Conservation (phyloP, 2,888 invertebrate genomes). For the Tridacna crocea region DNA sequence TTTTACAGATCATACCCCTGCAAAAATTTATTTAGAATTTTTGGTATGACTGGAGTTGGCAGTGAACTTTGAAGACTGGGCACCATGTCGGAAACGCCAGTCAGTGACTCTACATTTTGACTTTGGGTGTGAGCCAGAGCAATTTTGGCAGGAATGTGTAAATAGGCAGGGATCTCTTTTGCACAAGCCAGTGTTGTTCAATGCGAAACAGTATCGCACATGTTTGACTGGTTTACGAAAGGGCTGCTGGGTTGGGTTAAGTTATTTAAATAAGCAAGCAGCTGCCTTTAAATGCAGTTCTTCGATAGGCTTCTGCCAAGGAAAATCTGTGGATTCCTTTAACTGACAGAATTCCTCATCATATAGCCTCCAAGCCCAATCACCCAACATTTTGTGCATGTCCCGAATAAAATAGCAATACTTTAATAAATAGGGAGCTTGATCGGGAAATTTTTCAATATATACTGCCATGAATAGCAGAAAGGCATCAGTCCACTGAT, state of each 20-base stretch:
- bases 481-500: slow-evolving; percentile 12
- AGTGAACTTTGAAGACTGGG: background rate
- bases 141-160: background rate
- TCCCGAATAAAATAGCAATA: background rate
- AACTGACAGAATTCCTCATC: background rate
- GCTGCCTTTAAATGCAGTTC: no score
- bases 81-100: no score
- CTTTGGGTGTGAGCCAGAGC: background rate
- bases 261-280: no score
- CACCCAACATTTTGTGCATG: background rate
- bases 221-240: background rate
- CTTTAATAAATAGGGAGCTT: background rate
- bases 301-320: slow-evolving; percentile 1
- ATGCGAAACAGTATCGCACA: no score
- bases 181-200: no score
- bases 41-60: no score
- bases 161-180: background rate
- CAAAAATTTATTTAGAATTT: no score
- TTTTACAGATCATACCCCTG: background rate
- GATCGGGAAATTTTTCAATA: background rate
- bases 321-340: background rate
- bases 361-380: background rate
- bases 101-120: no score
- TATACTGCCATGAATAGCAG: background rate
- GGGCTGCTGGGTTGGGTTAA: background rate